Evolutionary conservation across 2,113 vertebrate species (phyloP).

Genomic region (Pao palembangensis): DNA sequence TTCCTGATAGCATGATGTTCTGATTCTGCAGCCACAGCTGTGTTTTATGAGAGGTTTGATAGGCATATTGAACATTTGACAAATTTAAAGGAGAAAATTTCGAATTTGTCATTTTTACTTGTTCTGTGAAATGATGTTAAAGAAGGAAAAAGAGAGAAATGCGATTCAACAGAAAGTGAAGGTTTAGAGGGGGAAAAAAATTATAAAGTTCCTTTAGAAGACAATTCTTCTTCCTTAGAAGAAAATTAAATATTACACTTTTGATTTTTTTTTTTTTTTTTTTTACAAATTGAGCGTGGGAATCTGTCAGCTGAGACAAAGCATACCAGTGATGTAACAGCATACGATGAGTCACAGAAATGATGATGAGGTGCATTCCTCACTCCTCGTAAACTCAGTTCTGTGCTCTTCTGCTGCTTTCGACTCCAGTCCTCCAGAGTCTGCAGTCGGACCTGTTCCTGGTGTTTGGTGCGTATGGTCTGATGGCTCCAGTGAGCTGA

Average conservation of each 20-base stretch:
- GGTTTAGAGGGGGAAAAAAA: too few relatives aligned
- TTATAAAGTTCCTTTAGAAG: too few relatives aligned
- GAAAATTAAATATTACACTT: too few relatives aligned
- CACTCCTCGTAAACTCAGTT: not conserved
- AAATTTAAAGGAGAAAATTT: too few relatives aligned
- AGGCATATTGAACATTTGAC: too few relatives aligned
- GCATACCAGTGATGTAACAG: not conserved
- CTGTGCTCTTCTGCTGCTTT: not conserved
- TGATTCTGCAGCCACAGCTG: not conserved
- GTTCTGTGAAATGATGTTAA: too few relatives aligned
- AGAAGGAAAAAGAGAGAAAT: too few relatives aligned
- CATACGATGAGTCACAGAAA: not conserved
- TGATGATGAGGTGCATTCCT: not conserved
- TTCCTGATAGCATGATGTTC: constrained; percentile 74
- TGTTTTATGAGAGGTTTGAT: not conserved
- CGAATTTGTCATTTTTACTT: too few relatives aligned
- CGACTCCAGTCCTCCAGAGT: constrained; percentile 65
- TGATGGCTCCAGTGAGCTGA: constrained; percentile 65
- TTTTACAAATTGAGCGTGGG: not conserved
- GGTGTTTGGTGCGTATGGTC: constrained; percentile 73
- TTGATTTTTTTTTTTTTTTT: not conserved
- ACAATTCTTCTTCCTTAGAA: too few relatives aligned
- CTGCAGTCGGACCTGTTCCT: constrained; percentile 44
- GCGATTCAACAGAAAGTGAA: too few relatives aligned
- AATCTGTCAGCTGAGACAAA: not conserved